A percentile compares a stretch with the other conserved stretches of the same genome.
Evolutionary conservation across 2,797 vertebrate genomes (phyloP).

Genomic region (Parambassis ranga): DNA sequence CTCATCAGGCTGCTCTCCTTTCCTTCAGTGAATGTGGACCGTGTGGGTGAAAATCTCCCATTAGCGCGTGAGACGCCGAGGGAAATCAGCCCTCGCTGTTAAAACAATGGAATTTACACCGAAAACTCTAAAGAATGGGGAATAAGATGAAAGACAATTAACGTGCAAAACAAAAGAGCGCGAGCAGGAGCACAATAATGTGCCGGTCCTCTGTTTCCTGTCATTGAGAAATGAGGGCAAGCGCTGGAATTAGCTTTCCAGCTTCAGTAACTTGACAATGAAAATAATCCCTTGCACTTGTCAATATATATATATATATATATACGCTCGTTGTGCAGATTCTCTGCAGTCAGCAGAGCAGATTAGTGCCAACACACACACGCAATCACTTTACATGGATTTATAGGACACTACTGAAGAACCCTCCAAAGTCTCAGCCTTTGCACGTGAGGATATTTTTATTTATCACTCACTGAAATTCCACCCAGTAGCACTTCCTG

Average conservation of each 20-base stretch:
- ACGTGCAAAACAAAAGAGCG: slow-evolving; percentile 1
- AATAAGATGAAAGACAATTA: slow-evolving; percentile 6
- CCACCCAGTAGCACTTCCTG: too few relatives aligned
- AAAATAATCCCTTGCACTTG: slow-evolving; percentile 28
- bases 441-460: too few relatives aligned
- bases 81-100: slow-evolving; percentile 25
- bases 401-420: neutral
- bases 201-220: neutral
- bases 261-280: slow-evolving; percentile 26
- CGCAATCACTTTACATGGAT: neutral
- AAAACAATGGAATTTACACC: slow-evolving; percentile 31
- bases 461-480: too few relatives aligned
- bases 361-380: slow-evolving; percentile 34
- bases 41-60: slow-evolving; percentile 4
- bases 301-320: neutral
- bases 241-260: slow-evolving; percentile 14
- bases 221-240: neutral
- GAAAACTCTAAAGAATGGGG: slow-evolving; percentile 23
- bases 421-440: neutral
- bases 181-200: neutral
- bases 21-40: slow-evolving; percentile 1
- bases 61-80: slow-evolving; percentile 4
- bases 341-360: neutral
- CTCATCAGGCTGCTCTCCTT: slow-evolving; percentile 15
- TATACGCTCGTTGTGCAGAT: too few relatives aligned